phyloP scores from a whole-genome alignment of 2,797 vertebrate species.

The Danio aesculapii region DNA sequence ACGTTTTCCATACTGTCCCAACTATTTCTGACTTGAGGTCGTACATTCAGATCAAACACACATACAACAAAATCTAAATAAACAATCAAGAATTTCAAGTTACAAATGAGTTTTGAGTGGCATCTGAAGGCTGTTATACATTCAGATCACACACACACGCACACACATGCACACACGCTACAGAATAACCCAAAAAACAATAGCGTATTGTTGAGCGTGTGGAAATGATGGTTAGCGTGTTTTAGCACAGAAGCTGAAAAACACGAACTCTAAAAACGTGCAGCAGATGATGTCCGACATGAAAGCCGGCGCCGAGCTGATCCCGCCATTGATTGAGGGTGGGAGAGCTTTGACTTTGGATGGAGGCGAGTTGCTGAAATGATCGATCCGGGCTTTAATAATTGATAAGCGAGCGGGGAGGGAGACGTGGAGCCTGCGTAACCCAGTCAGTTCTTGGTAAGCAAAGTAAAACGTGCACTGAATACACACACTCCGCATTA shows the following conservation, averaged over 20 bases:
- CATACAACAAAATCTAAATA: no score
- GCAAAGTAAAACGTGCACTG: constrained; percentile 80
- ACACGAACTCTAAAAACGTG: constrained; percentile 44
- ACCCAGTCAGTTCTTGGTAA: constrained; percentile 77
- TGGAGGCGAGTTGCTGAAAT: constrained; percentile 80
- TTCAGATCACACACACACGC: no score
- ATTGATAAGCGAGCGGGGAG: constrained; percentile 80
- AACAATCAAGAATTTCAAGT: no score
- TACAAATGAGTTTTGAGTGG: no score
- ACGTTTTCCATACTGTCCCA: no score
- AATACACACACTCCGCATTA: constrained; percentile 66
- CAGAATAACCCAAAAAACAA: constrained; percentile 28
- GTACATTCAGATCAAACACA: no score
- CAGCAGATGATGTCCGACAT: constrained; percentile 57
- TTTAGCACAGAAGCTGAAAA: constrained; percentile 21
- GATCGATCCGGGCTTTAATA: constrained; percentile 86
- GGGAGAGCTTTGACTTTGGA: constrained; percentile 80
- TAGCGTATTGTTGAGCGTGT: constrained; percentile 22
- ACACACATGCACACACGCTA: constrained; percentile 2
- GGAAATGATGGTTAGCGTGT: constrained; percentile 53
- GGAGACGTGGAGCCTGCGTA: constrained; percentile 69
- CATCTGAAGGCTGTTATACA: no score
- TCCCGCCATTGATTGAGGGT: constrained; percentile 76
- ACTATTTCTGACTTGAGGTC: no score
- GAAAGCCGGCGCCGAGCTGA: constrained; percentile 65